A percentile compares a stretch with the other conserved stretches of the same genome.
These are phyloP conservation scores for Hermaeophaga mercurialis DNA, from an alignment of 2,888 invertebrate genomes.

Conservation along the genomic window DNA sequence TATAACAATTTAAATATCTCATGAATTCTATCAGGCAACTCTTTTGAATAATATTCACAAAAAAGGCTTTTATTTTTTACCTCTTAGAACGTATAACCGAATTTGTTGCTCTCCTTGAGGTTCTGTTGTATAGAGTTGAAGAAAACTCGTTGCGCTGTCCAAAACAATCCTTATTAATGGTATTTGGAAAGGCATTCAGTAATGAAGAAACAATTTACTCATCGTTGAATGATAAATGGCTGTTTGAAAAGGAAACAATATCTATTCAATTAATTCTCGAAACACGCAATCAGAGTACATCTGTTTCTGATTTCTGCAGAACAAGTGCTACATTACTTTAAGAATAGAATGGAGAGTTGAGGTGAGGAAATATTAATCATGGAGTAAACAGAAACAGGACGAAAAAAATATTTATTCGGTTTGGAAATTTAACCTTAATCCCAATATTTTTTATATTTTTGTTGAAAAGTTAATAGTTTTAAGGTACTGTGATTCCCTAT, in stretches of 20 bases:
- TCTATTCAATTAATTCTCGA: conserved; percentile 25
- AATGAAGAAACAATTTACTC: conserved; percentile 20
- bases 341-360: conserved; percentile 8
- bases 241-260: conserved; percentile 25
- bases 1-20: too few relatives aligned
- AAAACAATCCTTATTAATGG: conserved; percentile 4
- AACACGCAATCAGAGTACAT: conserved; percentile 20
- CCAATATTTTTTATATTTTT: too few relatives aligned
- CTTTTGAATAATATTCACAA: too few relatives aligned
- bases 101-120: too few relatives aligned
- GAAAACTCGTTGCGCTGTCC: neutral
- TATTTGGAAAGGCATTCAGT: conserved; percentile 10
- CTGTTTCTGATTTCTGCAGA: conserved; percentile 26
- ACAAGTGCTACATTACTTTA: conserved; percentile 22
- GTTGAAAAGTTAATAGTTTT: too few relatives aligned
- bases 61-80: neutral
- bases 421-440: too few relatives aligned
- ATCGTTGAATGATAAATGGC: conserved; percentile 22
- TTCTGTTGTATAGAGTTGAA: too few relatives aligned
- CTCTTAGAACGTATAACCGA: too few relatives aligned
- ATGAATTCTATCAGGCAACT: too few relatives aligned
- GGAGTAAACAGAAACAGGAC: too few relatives aligned
- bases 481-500: too few relatives aligned
- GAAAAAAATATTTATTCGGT: too few relatives aligned
- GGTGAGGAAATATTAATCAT: neutral